Evolutionary conservation across 2,113 vertebrate genomes (phyloP), one percentile per base, ranked within the genome.

Genomic region (Hylia prasina): DNA sequence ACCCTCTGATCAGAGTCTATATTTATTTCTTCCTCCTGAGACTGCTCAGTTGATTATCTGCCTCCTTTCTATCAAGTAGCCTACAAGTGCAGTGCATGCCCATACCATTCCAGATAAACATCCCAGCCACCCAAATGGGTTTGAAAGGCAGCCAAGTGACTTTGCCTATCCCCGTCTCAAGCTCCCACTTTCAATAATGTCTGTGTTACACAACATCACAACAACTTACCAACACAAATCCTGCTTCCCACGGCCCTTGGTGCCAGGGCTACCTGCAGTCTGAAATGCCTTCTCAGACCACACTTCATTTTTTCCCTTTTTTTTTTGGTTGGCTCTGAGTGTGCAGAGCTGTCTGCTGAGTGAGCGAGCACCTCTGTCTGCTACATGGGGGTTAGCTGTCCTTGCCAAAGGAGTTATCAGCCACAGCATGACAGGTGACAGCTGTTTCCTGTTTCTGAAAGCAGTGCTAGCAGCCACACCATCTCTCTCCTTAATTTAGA

Each of bases 191-290:
- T 79, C 70, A 72, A 8, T 79, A 73, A 73, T 2, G 19, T 54
- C 65, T 68, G 44, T 61, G 15, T 97, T 96, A 44, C 71, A 22
- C 85, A 97, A 95, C 44, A 30, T 19, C 3, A 2, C 45, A 78
- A 31, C 50, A 75, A 61, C 73, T 33, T 3, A 25, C 27, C 3
- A 2, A 35, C 89, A 47, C 6, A 9, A 82, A 69, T 33, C 66
- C 63, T 54, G 58, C 85, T 93, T 93, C 90, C 90, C 96, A 95
- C 37, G 0, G 83, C 35, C 33, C 63, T 58, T 5, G 0, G 22
- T 63, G 90, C 77, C 69, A 76, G 37, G 31, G 45, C 78, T 71
- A 23, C 45, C 44, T 0, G 1, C 76, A 48, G 47, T 22, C 60
- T 50, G 47, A 78, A 71, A 71, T 22, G 35, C 33, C 30, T 60